Evolutionary conservation across 2,888 invertebrate species (phyloP), one percentile per base, ranked within the genome.

Genomic region (Sesia apiformis): DNA sequence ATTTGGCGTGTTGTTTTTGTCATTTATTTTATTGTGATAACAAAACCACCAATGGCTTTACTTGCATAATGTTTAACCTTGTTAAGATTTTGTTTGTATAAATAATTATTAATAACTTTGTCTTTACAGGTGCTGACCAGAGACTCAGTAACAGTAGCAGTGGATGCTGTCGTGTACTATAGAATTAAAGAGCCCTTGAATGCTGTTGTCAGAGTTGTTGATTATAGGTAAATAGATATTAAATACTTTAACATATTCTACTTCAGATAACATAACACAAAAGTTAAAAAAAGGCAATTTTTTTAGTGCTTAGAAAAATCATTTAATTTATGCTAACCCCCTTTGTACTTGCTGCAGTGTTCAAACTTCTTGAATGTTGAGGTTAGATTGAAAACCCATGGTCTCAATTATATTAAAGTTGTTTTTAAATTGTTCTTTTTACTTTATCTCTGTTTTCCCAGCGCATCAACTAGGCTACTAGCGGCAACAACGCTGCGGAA

Each of bases 121-220:
- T 4, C 56, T 51, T 74, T 79, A 56, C 76, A 95, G 95, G 94
- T 95, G 39, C 90, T 98, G 55, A 96, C 97, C n/a, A 95, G 96
- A 84, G 97, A 98, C 81, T 96, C 96, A 0, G 97, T 98, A 40
- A 98, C 98, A 0, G 97, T 98, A 0, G 96, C 96, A 1, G 98
- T 98, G 3, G 97, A 98, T 72, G 97, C 97, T 0, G 95, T 95
- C 0, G 95, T 96, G 46, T 96, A 95, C 78, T 96, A 96, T 75
- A 92, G 94, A 60, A 94, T 95, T 58, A 94, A 94, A 67, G 94
- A 95, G 73, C 95, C 95, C 0, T 75, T 95, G 7, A 94, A 93
- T 71, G 95, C 95, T 0, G 93, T 95, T 5, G 92, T 94, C 52
- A 92, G 90, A 75, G 94, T 95, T 4, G 93, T 93, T 51, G 94